phyloP scores from a whole-genome alignment of 2,797 vertebrate species.

The Falco berigora region DNA sequence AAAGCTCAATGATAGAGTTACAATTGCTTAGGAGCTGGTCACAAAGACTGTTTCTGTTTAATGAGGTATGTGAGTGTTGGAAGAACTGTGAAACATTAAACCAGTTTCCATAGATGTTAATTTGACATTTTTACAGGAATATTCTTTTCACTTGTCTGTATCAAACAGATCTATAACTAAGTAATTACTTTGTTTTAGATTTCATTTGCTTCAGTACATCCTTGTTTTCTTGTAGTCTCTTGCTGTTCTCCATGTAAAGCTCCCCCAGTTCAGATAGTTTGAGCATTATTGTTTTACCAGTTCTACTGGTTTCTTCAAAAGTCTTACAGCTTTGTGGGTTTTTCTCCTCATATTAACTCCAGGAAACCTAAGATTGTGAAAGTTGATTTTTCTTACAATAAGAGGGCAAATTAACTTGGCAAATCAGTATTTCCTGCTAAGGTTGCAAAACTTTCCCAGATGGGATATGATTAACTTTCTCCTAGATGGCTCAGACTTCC shows the following conservation, averaged over 20 bases:
- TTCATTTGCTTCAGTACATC: not conserved
- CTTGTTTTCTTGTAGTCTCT: not conserved
- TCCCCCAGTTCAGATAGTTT: not conserved
- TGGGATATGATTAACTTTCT: not conserved
- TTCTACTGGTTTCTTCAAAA: not conserved
- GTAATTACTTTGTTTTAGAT: not conserved
- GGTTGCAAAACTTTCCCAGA: not conserved
- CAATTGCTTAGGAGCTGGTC: not conserved
- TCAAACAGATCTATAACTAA: not conserved
- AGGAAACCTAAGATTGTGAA: not conserved
- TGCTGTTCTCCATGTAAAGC: not conserved
- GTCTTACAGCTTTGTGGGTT: not conserved
- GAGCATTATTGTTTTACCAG: not conserved
- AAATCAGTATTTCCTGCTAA: not conserved
- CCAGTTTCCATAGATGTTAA: constrained; percentile 25
- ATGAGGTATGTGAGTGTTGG: not conserved
- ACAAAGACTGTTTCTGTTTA: constrained; percentile 12
- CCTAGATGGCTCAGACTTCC: not conserved
- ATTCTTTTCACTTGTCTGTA: not conserved
- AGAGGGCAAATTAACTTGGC: not conserved
- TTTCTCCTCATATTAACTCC: not conserved
- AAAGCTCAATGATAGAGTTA: no score
- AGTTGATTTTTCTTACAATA: not conserved
- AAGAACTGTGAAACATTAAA: constrained; percentile 32
- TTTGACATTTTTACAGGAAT: not conserved